Evolutionary conservation across 2,888 invertebrate genomes (phyloP).

Genomic region (Drosophila leonis): DNA sequence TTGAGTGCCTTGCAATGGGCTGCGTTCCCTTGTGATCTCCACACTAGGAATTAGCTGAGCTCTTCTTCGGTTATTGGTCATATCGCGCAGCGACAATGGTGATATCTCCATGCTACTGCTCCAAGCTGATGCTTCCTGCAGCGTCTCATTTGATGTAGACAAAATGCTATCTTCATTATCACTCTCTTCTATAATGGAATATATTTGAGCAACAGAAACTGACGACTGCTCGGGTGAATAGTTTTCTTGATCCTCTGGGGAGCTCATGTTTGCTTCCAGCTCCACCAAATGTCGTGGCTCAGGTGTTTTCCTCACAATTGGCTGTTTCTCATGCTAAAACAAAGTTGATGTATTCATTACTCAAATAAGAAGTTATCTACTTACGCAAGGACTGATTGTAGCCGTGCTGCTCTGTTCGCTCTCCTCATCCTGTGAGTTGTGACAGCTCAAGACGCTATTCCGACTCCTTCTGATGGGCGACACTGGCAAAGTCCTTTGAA

Average conservation of each 20-base stretch:
- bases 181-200: conserved; percentile 39
- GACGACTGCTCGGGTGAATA: neutral
- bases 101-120: neutral
- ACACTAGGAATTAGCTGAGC: neutral
- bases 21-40: neutral
- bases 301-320: conserved; percentile 15
- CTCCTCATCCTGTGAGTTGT: neutral
- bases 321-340: neutral
- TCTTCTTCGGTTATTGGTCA: conserved; percentile 6
- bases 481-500: conserved; percentile 1
- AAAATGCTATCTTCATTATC: conserved; percentile 21
- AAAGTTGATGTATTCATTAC: neutral
- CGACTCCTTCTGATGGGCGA: conserved; percentile 24
- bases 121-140: neutral
- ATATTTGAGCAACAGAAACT: neutral
- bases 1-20: too few species aligned
- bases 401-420: neutral
- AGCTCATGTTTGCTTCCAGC: conserved; percentile 3
- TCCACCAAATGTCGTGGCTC: conserved; percentile 39
- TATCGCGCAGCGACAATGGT: conserved; percentile 7
- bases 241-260: conserved; percentile 12
- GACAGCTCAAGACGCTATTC: neutral
- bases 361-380: neutral
- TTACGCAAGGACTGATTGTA: conserved; percentile 14
- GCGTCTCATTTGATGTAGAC: neutral